phyloP scores from a whole-genome alignment of 2,888 invertebrate species.

The Acanthococcus lagerstroemiae region DNA sequence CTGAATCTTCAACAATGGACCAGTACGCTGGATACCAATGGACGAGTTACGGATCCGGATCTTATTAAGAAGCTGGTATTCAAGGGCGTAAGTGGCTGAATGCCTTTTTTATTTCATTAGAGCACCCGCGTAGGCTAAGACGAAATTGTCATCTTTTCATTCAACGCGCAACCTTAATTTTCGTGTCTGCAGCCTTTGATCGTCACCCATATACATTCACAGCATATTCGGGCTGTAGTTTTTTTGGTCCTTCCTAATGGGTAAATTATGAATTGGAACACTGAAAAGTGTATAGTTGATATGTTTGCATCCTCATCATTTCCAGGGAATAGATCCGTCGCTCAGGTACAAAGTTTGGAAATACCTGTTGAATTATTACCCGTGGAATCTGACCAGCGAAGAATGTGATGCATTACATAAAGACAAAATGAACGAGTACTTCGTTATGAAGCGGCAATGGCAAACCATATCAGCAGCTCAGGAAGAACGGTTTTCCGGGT shows the following conservation, averaged over 20 bases:
- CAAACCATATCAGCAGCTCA: constrained; percentile 76
- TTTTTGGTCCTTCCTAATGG: too few relatives aligned
- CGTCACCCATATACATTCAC: too few relatives aligned
- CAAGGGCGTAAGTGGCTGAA: constrained; percentile 61
- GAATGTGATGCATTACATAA: constrained; percentile 60
- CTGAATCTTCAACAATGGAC: constrained; percentile 72
- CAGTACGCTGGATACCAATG: constrained; percentile 66
- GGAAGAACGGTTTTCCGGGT: constrained; percentile 76
- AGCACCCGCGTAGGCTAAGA: too few relatives aligned
- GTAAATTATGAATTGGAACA: constrained; percentile 1
- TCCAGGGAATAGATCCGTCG: constrained; percentile 64
- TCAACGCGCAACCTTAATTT: too few relatives aligned
- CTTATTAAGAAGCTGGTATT: constrained; percentile 78
- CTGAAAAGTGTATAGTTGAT: neutral
- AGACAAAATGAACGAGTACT: constrained; percentile 74
- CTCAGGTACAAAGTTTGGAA: constrained; percentile 86
- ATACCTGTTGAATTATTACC: constrained; percentile 77
- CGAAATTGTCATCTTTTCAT: too few relatives aligned
- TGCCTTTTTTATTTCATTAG: neutral
- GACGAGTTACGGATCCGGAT: constrained; percentile 66
- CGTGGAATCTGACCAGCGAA: constrained; percentile 67
- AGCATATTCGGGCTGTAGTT: too few relatives aligned
- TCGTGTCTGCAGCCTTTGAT: too few relatives aligned
- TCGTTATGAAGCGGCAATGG: constrained; percentile 95
- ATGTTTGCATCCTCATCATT: constrained; percentile 35